Percentiles rank a stretch among this genome's conserved stretches.
These are phyloP conservation scores for Microcebus jonahi DNA, from an alignment of 2,113 vertebrate genomes.

Conservation along the genomic window DNA sequence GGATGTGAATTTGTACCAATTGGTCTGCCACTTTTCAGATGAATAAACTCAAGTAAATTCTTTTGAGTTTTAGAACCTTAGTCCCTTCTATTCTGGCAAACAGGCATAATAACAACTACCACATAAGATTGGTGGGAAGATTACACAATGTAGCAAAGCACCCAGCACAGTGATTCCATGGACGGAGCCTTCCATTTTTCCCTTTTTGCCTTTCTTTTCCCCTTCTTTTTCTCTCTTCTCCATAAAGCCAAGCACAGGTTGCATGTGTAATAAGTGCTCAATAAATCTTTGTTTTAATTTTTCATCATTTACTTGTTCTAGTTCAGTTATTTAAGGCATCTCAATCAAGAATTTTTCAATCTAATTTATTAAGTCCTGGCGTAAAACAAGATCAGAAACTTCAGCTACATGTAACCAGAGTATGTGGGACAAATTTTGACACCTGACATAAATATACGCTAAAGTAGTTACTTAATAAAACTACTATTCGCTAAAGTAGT, in stretches of 20 bases:
- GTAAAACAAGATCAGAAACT: neutral
- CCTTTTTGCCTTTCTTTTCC: neutral
- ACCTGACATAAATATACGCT: neutral
- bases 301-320: neutral
- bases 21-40: neutral
- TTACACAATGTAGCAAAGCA: neutral
- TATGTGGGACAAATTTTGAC: neutral
- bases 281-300: neutral
- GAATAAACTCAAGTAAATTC: neutral
- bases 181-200: neutral
- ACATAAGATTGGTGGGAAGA: neutral
- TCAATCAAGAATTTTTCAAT: neutral
- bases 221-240: neutral
- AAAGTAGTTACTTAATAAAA: neutral
- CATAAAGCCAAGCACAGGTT: neutral
- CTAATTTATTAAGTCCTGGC: neutral
- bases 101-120: neutral
- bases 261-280: neutral
- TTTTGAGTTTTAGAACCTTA: neutral
- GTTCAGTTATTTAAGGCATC: neutral
- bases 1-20: neutral
- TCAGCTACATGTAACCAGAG: neutral
- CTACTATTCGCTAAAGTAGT: neutral
- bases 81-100: neutral
- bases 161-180: neutral